Evolutionary conservation across 2,888 invertebrate species (phyloP), one percentile per base, ranked within the genome.

Genomic region (Drosophila meridiana): DNA sequence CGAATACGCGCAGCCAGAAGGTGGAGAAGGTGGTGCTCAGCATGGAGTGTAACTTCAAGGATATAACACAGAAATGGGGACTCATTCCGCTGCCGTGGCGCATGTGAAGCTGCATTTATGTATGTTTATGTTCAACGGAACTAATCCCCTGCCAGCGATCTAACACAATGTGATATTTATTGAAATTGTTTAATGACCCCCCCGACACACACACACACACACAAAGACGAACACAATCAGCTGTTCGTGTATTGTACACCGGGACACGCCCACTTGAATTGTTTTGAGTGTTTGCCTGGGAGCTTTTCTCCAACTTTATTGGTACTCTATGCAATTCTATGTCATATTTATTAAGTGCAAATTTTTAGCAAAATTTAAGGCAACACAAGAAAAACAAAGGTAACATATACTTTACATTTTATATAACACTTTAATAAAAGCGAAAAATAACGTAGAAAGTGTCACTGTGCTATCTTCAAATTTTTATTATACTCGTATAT

Each of bases 41-140:
- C 47, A 83, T 90, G 64, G 82, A 89, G 48, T 93, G 93, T 65
- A 78, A 89, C 69, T 87, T 87, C 47, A 89, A 90, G 73, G 91
- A 91, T 68, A 84, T 89, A 40, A 91, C 90, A 59, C 93, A 93
- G 56, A 93, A 90, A 78, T 93, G 93, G 93, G 93, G 91, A 20
- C 78, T 93, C 2, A 84, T 93, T 71, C 92, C 93, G 45, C 72
- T 93, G 82, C 92, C 92, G 55, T 93, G 93, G 93, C 91, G 87
- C 74, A 72, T 90, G 63, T 92, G 87, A 73, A 58, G 65, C 20
- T 30, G 8, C 45, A 40, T 7, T 26, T 32, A 5, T 34, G 28
- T 32, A 5, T 34, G 28, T 43, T n/a, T 28, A 20, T 43, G 4
- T 20, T 26, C 11, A 42, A 13, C 40, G 36, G 40, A 38, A 47